Evolutionary conservation across 2,797 vertebrate genomes (phyloP), one percentile per base, ranked within the genome.

Genomic region (Capromys pilorides): DNA sequence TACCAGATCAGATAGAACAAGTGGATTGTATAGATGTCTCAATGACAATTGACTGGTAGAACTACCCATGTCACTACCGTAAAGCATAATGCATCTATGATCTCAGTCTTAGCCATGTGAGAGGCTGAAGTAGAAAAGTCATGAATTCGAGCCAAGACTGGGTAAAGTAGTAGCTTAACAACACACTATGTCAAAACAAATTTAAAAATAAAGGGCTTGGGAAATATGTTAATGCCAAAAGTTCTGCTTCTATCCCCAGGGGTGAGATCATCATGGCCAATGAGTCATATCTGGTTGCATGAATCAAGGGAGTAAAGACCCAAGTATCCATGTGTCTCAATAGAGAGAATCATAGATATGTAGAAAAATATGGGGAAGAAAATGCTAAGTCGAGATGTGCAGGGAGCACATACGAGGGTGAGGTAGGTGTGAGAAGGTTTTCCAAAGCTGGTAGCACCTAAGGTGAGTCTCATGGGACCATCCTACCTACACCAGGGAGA

Each of bases 351-450:
- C 24, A 21, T 0, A 31, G 18, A 31, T 21, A 3, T 1, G 6
- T 11, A 31, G 49, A 54, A 6, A 83, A 7, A 33, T 16, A 11
- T 3, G 4, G 36, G 2, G 39, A 39, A 2, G 16, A 61, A 61
- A 61, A 61, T 22, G 21, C 59, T 39, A 66, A 19, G 36, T 36
- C 1, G 2, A 59, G 14, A 41, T 10, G 14, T 51, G 4, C 57
- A 36, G 2, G 18, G 51, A n/a, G 5, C 36, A 0, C 14, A 31
- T 79, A 0, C 12, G 59, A 6, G 24, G 21, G 6, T 5, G 12
- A 36, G 1, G 18, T 24, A 61, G 54, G 28, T 39, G n/a, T 12
- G 19, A 13, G 8, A 59, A 39, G 28, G 5, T 2, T 45, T 51
- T 28, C 33, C 86, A 39, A 33, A 41, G 5, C 21, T 81, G 21